phyloP scores from a whole-genome alignment of 1,140 invertebrate genomes.

The Drosophila albomicans region DNA sequence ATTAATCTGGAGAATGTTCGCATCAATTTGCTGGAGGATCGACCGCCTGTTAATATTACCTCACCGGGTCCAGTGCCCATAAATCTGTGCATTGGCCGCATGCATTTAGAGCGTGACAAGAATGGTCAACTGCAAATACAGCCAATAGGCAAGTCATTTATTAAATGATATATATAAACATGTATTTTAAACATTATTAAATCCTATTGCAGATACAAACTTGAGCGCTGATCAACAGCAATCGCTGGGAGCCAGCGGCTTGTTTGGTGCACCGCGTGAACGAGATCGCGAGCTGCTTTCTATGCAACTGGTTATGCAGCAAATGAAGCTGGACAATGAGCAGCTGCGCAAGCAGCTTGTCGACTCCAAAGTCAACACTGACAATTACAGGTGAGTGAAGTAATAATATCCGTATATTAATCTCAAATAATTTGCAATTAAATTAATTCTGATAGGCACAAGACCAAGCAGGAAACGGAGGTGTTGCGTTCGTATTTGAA shows the following conservation, averaged over 20 bases:
- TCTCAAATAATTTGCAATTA: neutral
- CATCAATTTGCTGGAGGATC: slow-evolving; percentile 91
- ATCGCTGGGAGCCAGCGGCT: slow-evolving; percentile 38
- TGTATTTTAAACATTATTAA: neutral
- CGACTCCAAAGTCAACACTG: slow-evolving; percentile 87
- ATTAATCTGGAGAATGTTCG: slow-evolving; percentile 89
- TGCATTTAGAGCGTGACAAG: slow-evolving; percentile 88
- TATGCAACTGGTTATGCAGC: slow-evolving; percentile 86
- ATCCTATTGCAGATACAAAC: slow-evolving; percentile 55
- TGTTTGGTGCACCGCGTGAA: slow-evolving; percentile 76
- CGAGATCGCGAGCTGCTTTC: slow-evolving; percentile 85
- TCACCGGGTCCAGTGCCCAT: slow-evolving; percentile 92
- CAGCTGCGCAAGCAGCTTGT: slow-evolving; percentile 87
- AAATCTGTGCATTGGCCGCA: slow-evolving; percentile 90
- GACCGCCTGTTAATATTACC: slow-evolving; percentile 92
- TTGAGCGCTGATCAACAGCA: slow-evolving; percentile 57
- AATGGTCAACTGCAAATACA: slow-evolving; percentile 91
- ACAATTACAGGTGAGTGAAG: slow-evolving; percentile 87
- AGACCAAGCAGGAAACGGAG: slow-evolving; percentile 88
- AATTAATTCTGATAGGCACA: slow-evolving; percentile 73
- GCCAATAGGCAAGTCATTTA: slow-evolving; percentile 83
- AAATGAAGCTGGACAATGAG: slow-evolving; percentile 88
- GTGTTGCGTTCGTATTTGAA: slow-evolving; percentile 87
- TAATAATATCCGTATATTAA: neutral
- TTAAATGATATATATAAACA: neutral